Conservation (phyloP, 2,797 vertebrate genomes). For the Limosa lapponica region DNA sequence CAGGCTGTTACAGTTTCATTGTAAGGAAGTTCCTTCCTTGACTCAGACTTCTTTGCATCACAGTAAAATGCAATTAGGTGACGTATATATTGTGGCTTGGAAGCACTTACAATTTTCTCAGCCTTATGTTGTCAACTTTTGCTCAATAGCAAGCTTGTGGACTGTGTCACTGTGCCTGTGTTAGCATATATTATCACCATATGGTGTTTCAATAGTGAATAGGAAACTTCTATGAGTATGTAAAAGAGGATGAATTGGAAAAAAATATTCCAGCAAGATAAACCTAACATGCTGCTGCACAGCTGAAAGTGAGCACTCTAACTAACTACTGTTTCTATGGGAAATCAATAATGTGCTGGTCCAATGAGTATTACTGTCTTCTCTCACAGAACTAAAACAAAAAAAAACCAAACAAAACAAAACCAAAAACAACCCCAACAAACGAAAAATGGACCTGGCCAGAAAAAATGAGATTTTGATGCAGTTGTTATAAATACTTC, state of each 20-base stretch:
- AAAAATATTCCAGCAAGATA: not conserved
- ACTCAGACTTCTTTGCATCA: slow-evolving; percentile 38
- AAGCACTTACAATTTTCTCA: slow-evolving; percentile 28
- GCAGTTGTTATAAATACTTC: not conserved
- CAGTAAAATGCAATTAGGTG: slow-evolving; percentile 44
- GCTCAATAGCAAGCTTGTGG: slow-evolving; percentile 52
- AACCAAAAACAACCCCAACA: not conserved
- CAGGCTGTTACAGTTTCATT: not conserved
- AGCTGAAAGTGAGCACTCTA: not conserved
- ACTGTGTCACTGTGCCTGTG: slow-evolving; percentile 39
- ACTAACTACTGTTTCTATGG: not conserved
- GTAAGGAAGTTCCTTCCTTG: slow-evolving; percentile 37
- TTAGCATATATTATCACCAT: slow-evolving; percentile 65
- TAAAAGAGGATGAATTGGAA: slow-evolving; percentile 9
- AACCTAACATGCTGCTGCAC: not conserved
- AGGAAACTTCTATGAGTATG: not conserved
- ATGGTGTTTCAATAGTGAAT: slow-evolving; percentile 53
- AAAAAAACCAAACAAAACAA: not conserved
- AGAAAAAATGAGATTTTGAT: slow-evolving; percentile 17
- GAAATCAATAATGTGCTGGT: not conserved
- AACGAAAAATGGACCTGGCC: not conserved
- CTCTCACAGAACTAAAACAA: not conserved
- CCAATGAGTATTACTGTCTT: not conserved
- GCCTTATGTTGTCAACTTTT: slow-evolving; percentile 46
- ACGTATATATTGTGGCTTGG: slow-evolving; percentile 48